Base-by-base conservation (phyloP, 2,797 vertebrate species). In the Sebastes taczanowskii region DNA sequence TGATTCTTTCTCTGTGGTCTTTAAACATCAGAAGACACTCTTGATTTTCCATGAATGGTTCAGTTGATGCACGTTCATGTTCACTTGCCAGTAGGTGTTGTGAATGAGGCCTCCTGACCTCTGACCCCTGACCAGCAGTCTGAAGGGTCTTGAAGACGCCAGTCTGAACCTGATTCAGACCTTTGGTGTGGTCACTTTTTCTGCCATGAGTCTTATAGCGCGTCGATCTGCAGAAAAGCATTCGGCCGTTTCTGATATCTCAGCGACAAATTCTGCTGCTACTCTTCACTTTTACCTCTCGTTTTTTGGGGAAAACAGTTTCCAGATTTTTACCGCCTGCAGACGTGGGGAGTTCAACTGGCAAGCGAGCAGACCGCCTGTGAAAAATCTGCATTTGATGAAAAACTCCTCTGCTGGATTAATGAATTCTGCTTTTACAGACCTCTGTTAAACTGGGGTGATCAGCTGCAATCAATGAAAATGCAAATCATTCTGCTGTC, bases 301-400 rank as follows among this genome's bases (percentile, higher is more conserved):
- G 8, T 25, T 49, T 59, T 59, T 25, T 11, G 1, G 34, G 32
- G 32, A 38, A 23, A 32, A 5, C 4, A 0, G 29, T 2, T 6
- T 56, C 16, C 32, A 23, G 18, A 10, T 62, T 66, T 63, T 4
- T 35, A 4, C 16, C 2, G 9, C n/a, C 22, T 67, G 55, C 46
- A 59, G 58, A 25, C 16, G 0, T 10, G 32, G 18, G n/a, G 27
- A 64, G 52, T 71, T 76, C 32, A 77, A 52, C 61, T 27, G 71
- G 22, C 25, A 14, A 56, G 59, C 25, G 14, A 63, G 65, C 66
- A 75, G 72, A 79, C 49, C 14, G 20, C 23, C 42, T 60, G 27
- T 56, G 32, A 66, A 71, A 29, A 85, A 77, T 49, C 63, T 66
- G 67, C 23, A 68, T 80, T 81, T 76, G 73, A 80, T 0, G 9